A percentile compares a stretch with the other conserved stretches of the same genome.
These are phyloP conservation scores for Ceratothoa steindachneri DNA, from an alignment of 2,888 invertebrate species.

Conservation along the genomic window DNA sequence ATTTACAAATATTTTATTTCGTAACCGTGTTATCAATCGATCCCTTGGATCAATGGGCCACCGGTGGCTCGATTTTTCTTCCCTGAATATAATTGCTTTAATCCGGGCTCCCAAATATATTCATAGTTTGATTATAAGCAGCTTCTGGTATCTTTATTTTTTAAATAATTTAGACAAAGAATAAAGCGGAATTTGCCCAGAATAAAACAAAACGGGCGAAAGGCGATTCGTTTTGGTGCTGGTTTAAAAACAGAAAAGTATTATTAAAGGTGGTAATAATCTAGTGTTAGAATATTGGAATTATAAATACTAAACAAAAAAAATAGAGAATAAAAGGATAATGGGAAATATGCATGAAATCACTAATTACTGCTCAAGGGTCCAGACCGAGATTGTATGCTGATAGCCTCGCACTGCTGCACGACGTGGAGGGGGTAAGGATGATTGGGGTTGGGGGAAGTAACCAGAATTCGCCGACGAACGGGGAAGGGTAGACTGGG, in stretches of 20 bases:
- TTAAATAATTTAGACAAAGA: not conserved
- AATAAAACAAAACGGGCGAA: not conserved
- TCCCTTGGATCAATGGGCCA: no score
- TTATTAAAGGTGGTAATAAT: no score
- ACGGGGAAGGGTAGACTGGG: no score
- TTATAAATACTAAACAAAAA: not conserved
- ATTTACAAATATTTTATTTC: no score
- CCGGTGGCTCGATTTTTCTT: no score
- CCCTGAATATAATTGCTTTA: no score
- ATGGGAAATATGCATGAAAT: conserved; percentile 1
- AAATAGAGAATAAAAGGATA: not conserved
- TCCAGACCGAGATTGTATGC: not conserved
- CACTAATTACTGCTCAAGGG: conserved; percentile 6
- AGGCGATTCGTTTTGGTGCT: no score
- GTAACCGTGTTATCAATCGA: no score
- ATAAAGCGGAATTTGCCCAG: not conserved
- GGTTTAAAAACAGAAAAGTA: no score
- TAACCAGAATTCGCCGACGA: no score
- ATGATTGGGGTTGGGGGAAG: not conserved
- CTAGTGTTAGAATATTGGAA: no score
- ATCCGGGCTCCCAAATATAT: no score
- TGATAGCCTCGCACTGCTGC: conserved; percentile 8
- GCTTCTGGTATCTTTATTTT: not conserved
- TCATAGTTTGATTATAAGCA: not conserved
- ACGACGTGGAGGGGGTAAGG: not conserved